Base-by-base conservation (phyloP, 2,113 vertebrate genomes). In the Trachemys scripta region DNA sequence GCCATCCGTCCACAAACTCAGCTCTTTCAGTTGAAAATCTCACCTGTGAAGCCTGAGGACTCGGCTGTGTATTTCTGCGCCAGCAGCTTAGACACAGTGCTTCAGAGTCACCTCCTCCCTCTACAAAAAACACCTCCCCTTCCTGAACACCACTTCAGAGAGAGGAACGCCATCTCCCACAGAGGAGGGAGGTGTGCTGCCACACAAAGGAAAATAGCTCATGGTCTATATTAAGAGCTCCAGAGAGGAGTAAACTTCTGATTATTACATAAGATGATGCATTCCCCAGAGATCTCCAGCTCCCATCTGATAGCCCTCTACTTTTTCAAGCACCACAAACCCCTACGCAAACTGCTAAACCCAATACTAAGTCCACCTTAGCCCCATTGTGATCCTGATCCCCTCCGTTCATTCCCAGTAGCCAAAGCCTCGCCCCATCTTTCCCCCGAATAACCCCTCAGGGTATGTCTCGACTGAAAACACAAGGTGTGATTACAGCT, bases 11-110 rank as follows among this genome's bases (percentile, higher is more conserved):
- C 16, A 0, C 1, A 54, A 4, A 56, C 8, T n/a, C 19, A 22
- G 20, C 9, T 16, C 5, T 91, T 92, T 83, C 89, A 16, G 35
- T 80, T 97, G 80, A 75, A 92, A 54, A 91, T 90, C 54, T 12
- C 8, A 5, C 54, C 85, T 6, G 57, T 80, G 10, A 80, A 91
- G 10, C 35, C 9, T 0, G 53, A 49, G 45, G 92, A 95, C 85
- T 88, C 87, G 0, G 90, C 65, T 17, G 57, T 35, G 19, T 84
- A 83, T 49, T 90, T 84, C 10, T 90, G 81, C 25, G 50, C 88
- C 54, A 89, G 88, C 50, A 82, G 65, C 9, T 45, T 14, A 35
- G 53, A 56, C 80, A 82, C 80, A 89, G 87, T 42, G 20, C 20
- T 24, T 45, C 6, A 5, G 17, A 57, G 29, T 27, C 31, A 75